phyloP scores from a whole-genome alignment of 2,113 vertebrate genomes.

The Quiscalus mexicanus region DNA sequence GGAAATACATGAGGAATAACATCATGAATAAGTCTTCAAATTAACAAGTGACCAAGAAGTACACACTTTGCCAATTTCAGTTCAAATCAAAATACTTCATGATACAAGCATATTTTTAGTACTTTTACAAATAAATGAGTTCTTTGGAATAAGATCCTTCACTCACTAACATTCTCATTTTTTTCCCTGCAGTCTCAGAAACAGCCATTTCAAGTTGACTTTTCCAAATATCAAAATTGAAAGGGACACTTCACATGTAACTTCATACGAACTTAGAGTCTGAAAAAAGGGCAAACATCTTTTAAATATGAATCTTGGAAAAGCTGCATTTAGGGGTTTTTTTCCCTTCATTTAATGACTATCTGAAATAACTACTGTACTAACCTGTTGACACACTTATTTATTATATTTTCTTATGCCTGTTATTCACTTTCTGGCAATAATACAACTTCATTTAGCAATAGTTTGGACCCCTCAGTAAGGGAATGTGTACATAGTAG shows the following conservation, averaged over 20 bases:
- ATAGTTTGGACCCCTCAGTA: constrained; percentile 44
- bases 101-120: constrained; percentile 55
- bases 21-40: constrained; percentile 69
- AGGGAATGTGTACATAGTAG: constrained; percentile 60
- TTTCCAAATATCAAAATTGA: not conserved
- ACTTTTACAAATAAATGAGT: constrained; percentile 54
- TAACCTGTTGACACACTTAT: constrained; percentile 63
- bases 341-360: not conserved
- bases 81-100: constrained; percentile 61
- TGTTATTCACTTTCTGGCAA: constrained; percentile 49
- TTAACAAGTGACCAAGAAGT: constrained; percentile 62
- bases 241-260: not conserved
- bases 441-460: constrained; percentile 53
- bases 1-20: constrained; percentile 68
- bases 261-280: not conserved
- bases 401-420: constrained; percentile 52
- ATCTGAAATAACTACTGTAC: not conserved
- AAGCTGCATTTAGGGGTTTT: accelerated
- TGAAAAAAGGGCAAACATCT: not conserved
- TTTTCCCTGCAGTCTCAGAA: constrained; percentile 5
- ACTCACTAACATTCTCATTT: not conserved
- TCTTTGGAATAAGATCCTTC: constrained; percentile 30
- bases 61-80: constrained; percentile 32
- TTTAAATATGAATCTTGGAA: not conserved
- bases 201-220: constrained; percentile 19